Evolutionary conservation across 1,140 invertebrate species (phyloP), one percentile per base, ranked within the genome.

Genomic region (Eufriesea mexicana): DNA sequence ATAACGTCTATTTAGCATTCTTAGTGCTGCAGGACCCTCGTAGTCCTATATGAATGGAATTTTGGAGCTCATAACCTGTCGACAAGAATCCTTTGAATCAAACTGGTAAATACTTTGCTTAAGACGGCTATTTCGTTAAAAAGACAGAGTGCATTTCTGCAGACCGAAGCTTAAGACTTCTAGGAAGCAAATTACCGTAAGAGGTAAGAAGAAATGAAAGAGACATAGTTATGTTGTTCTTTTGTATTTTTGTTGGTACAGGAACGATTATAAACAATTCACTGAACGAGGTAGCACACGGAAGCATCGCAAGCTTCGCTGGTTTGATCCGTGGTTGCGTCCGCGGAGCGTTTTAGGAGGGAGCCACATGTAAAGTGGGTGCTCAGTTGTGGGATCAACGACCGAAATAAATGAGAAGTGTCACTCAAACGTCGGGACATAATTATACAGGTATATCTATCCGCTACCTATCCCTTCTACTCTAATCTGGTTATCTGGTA

Each of bases 351-450:
- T 68, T 70, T 45, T n/a, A 23, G 10, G 74, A 45, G 57, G 20
- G 61, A 47, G 23, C 2, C 42, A 55, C 59, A 47, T 45, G 62
- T n/a, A 66, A 64, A 66, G 81, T 51, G 57, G 68, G 20, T 49
- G 23, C 23, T 61, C 64, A 47, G 18, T 86, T 51, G 51, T 23
- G 42, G 62, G 84, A 88, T 89, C 71, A 87, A 86, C 84, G 81
- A 86, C 77, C 86, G 83, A 91, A 91, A 92, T 91, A 91, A 92
- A 92, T 92, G 89, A 92, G 90, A 92, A 90, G 84, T 89, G 90
- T 91, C 92, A 91, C 82, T 92, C 90, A 92, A 92, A 91, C 86
- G 90, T 92, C 90, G 67, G 82, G 77, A 84, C 85, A 89, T 91
- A 90, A 92, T 92, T 92, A 89, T 88, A 79, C 80, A 79, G 66